Evolutionary conservation across 2,113 vertebrate genomes (phyloP).

Genomic region (Myodes glareolus): DNA sequence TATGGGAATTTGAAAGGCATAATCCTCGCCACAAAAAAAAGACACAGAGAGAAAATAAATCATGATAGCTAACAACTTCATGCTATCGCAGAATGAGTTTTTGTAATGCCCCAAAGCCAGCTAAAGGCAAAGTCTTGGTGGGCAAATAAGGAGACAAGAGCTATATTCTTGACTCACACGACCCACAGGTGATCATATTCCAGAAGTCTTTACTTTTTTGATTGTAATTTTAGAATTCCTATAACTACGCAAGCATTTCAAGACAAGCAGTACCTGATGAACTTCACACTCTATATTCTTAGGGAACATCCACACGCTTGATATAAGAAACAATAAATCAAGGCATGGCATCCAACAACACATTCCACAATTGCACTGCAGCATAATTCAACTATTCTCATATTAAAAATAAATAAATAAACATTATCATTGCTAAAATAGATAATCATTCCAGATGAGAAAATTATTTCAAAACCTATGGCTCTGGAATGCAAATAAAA

Average conservation of each 20-base stretch:
- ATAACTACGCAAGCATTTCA: not conserved
- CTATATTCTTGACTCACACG: not conserved
- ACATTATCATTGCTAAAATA: not conserved
- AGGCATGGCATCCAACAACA: not conserved
- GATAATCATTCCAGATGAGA: not conserved
- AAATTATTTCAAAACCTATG: not conserved
- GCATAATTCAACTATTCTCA: not conserved
- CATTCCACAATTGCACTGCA: not conserved
- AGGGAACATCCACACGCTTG: not conserved
- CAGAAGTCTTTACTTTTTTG: not conserved
- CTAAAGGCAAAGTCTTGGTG: not conserved
- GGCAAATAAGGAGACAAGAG: not conserved
- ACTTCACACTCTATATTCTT: not conserved
- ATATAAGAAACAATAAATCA: not conserved
- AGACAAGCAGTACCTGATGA: not conserved
- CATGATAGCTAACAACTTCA: not conserved
- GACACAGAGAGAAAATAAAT: not conserved
- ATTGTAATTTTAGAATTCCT: not conserved
- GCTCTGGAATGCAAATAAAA: not conserved
- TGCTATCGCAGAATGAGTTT: not conserved
- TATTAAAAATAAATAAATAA: not conserved
- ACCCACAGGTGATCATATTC: not conserved
- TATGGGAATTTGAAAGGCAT: constrained; percentile 24
- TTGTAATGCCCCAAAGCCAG: not conserved
- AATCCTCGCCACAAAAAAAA: not conserved